Evolutionary conservation across 2,888 invertebrate species (phyloP).

Genomic region (Silvanus unidentatus): DNA sequence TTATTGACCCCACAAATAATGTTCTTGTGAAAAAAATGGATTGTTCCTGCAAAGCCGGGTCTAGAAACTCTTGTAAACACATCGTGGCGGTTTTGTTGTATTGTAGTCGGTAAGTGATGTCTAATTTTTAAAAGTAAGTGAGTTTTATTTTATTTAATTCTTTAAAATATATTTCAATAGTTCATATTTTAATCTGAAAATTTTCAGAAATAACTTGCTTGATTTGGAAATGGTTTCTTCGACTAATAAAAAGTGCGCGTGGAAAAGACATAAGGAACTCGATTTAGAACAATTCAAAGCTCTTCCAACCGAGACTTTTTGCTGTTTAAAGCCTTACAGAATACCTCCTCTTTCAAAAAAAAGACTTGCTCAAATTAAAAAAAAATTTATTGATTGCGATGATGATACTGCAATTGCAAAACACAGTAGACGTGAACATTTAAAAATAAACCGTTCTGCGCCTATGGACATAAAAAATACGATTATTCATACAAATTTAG

Average conservation of each 20-base stretch:
- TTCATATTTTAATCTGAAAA: neutral
- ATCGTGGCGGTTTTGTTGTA: constrained; percentile 9
- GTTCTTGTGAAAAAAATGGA: constrained; percentile 4
- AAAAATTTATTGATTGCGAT: constrained; percentile 3
- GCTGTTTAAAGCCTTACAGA: no score
- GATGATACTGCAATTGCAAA: constrained; percentile 9
- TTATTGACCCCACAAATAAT: no score
- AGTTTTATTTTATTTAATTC: neutral
- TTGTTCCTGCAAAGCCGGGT: constrained; percentile 10
- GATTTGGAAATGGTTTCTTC: constrained; percentile 11
- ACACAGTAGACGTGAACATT: neutral
- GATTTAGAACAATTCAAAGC: constrained; percentile 8
- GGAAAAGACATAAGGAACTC: constrained; percentile 6
- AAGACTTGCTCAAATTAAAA: constrained; percentile 6
- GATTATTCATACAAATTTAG: no score
- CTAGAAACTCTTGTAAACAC: constrained; percentile 9
- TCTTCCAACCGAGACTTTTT: constrained; percentile 3
- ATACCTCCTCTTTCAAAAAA: no score
- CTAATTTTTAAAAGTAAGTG: constrained; percentile 8
- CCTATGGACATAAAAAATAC: no score
- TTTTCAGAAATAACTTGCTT: no score
- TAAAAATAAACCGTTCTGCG: no score
- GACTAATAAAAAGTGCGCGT: constrained; percentile 11
- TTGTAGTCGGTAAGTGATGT: constrained; percentile 12
- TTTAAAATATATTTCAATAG: neutral